phyloP scores from a whole-genome alignment of 2,888 invertebrate genomes.

The Heliconius ismenius region DNA sequence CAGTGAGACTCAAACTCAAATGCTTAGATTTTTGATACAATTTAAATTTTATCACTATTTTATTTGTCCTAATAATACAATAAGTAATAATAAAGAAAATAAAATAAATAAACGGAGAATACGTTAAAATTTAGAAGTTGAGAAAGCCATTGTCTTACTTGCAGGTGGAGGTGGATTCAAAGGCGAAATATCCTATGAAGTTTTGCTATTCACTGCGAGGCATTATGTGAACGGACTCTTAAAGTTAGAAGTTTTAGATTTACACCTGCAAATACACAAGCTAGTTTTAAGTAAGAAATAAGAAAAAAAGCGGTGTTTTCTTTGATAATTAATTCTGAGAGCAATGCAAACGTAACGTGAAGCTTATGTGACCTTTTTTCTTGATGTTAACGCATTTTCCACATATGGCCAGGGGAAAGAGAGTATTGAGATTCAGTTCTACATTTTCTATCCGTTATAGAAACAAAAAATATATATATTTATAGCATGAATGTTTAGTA shows the following conservation, averaged over 20 bases:
- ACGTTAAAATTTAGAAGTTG: background rate
- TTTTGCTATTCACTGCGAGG: slow-evolving; percentile 34
- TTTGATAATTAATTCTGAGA: background rate
- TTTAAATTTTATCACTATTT: too few relatives aligned
- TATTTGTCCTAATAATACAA: too few relatives aligned
- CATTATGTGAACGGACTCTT: slow-evolving; percentile 16
- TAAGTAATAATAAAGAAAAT: too few relatives aligned
- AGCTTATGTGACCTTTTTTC: too few relatives aligned
- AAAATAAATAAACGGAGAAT: background rate
- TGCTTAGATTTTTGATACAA: too few relatives aligned
- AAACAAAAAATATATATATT: too few relatives aligned
- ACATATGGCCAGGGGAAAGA: too few relatives aligned
- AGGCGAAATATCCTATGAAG: slow-evolving; percentile 31
- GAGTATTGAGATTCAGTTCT: too few relatives aligned
- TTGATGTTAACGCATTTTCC: too few relatives aligned
- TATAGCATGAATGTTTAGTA: background rate
- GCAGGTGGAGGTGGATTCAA: slow-evolving; percentile 19
- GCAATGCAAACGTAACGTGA: too few relatives aligned
- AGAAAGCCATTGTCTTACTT: slow-evolving; percentile 28
- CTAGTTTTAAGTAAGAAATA: background rate
- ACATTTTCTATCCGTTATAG: too few relatives aligned
- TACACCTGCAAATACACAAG: slow-evolving; percentile 6
- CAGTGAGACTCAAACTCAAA: too few relatives aligned
- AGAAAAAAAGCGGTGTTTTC: background rate
- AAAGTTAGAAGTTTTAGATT: slow-evolving; percentile 15